Evolutionary conservation across 2,113 vertebrate genomes (phyloP).

Genomic region (Melierax canorus): DNA sequence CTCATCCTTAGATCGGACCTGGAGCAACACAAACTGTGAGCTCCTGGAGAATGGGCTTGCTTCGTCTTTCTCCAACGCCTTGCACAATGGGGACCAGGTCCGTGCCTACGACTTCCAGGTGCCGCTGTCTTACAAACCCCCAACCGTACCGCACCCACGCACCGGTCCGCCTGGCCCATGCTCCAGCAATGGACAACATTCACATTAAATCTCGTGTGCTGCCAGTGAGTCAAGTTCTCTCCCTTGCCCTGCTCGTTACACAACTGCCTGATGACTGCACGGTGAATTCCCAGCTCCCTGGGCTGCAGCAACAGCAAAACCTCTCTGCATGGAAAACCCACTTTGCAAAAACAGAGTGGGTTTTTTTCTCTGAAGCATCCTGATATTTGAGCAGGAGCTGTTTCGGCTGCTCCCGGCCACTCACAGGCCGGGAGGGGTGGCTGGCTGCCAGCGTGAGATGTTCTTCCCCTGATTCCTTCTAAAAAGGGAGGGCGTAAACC

Average conservation of each 20-base stretch:
- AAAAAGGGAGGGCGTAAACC: constrained; percentile 54
- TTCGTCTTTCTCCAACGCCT: not conserved
- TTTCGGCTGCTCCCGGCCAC: constrained; percentile 25
- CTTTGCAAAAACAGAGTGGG: not conserved
- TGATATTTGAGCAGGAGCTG: not conserved
- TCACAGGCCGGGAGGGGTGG: constrained; percentile 11
- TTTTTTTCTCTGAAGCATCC: constrained; percentile 25
- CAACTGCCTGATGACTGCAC: not conserved
- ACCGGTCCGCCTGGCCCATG: not conserved
- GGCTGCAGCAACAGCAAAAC: not conserved
- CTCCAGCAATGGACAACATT: not conserved
- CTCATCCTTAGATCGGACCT: not conserved
- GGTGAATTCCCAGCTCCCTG: not conserved
- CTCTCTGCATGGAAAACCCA: not conserved
- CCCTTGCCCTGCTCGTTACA: not conserved
- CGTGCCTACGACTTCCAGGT: rapidly evolving
- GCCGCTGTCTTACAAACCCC: not conserved
- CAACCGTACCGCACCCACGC: not conserved
- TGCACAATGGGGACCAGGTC: not conserved
- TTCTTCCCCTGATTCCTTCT: constrained; percentile 62
- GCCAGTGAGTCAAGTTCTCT: not conserved
- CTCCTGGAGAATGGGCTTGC: not conserved
- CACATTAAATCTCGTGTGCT: not conserved
- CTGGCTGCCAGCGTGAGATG: constrained; percentile 52
- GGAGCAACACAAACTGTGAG: not conserved